Evolutionary conservation across 2,797 vertebrate genomes (phyloP), one percentile per base, ranked within the genome.

Genomic region (Tenualosa thibaudeaui): DNA sequence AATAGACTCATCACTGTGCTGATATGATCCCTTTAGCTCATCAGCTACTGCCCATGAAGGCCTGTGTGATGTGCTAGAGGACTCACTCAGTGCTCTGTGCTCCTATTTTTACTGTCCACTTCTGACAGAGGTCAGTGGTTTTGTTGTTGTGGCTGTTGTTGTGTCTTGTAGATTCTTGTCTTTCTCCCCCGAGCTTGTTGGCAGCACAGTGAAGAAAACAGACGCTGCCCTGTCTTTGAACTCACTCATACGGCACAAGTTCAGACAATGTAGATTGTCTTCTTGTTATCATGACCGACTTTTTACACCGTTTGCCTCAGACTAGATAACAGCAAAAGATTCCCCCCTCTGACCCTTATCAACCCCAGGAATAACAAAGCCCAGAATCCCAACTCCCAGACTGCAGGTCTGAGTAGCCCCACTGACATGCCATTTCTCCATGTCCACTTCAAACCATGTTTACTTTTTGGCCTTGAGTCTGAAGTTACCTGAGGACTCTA

Each of bases 251-350:
- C 50, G 43, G 53, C 84, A 85, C 83, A 60, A 84, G 86, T 87
- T 87, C 86, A 83, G 31, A 50, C 51, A 24, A 84, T 31, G 56
- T 31, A 24, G 4, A 24, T 50, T 82, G 43, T 83, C 81, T 81
- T 54, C 6, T 85, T 84, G 88, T 86, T 82, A 84, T 85, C 87
- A 84, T 83, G 53, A 26, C 51, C 56, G 68, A 22, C 71, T 81
- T 85, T 81, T 85, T 86, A 83, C 87, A 78, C 86, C 51, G n/a
- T 81, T 83, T 85, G 78, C 84, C 82, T 85, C 56, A 83, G 37
- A 60, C 13, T 62, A 81, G 51, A 81, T 88, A 87, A 71, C 50
- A 84, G 56, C 24, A 58, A 83, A 58, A 12, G 71, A 53, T 53
- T 17, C 50, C 53, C 58, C 82, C 49, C 81, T 81, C 54, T 2